Evolutionary conservation across 2,797 vertebrate species (phyloP), one percentile per base, ranked within the genome.

Genomic region (Tapera naevia): DNA sequence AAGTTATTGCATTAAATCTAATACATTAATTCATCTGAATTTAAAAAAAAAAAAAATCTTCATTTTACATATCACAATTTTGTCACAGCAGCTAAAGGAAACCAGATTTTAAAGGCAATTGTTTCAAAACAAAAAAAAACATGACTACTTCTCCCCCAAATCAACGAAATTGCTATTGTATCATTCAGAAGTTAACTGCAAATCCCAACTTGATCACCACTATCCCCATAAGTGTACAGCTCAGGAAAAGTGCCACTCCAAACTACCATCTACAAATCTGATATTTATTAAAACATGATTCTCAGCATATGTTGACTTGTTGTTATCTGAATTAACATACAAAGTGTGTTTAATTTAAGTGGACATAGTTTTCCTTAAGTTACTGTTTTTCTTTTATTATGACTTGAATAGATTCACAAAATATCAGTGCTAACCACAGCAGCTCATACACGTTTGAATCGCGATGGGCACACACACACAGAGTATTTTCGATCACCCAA

Each of bases 1-100:
- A 94, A 79, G 25, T 88, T 95, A 79, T 12, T 73, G 80, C 80
- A 93, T 81, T 81, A 72, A 86, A 78, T 69, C 33, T 62, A 80
- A 91, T 46, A 91, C 43, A 91, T 69, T 91, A 56, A 79, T 86
- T 79, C 48, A 65, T n/a, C 24, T 21, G 9, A 80, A 72, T 81
- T 37, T 5, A 1, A 48, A 23, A 65, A 46, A 48, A 23, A 65
- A 46, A 75, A 84, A 35, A 46, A 37, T 17, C 80, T 79, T 65
- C 0, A 81, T 65, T 90, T 74, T 92, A 75, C 28, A 74, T 56
- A 65, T 69, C 41, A 80, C 30, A 24, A 41, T 81, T 92, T 72
- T 87, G 24, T 74, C 50, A 79, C 12, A 89, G 78, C 50, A 92
- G 69, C 43, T 65, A 75, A 81, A 80, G 41, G 21, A 89, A 92